Evolutionary conservation across 1,140 invertebrate genomes (phyloP), one percentile per base, ranked within the genome.

Genomic region (Oreohelix idahoensis): DNA sequence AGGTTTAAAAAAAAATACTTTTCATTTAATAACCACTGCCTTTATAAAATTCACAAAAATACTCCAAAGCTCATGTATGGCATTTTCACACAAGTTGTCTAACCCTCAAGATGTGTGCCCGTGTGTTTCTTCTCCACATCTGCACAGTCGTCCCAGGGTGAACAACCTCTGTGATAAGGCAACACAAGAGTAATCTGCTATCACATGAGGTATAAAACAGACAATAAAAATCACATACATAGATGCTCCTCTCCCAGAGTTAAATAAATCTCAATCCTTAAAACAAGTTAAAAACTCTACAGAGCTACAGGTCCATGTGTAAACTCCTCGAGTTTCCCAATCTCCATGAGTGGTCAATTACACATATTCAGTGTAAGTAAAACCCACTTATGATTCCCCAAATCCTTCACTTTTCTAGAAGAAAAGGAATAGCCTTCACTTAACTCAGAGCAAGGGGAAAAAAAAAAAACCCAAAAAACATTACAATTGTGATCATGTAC

Each of bases 291-390:
- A 42, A 2, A 74, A 74, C 35, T 29, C 42, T 26, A 13, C 71
- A 8, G 71, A 74, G 71, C 71, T 74, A 74, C 71, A 74, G 38
- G 13, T 29, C 71, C 35, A 26, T 39, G 42, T 74, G 71, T 74
- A 74, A n/a, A 74, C 71, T 74, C 71, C 10, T 49, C 5, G 38
- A 42, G 38, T 42, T 42, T 1, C 2, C 8, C 42, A 10, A 42
- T 74, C 35, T 5, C n/a, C 71, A 74, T 74, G 36, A 74, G 71
- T 74, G 71, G 71, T 26, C 17, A 42, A 20, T n/a, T 74, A 74
- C 71, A 74, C 71, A 39, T 4, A 1, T 11, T 39, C 36, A 74
- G 71, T 74, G 71, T 74, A 74, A 74, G 38, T 39, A 26, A n/a
- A 42, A 49, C 38, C 11, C 38, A 23, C 71, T 29, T 42, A 42